Conservation (phyloP, 2,888 invertebrate genomes). For the Melanophora roralis region DNA sequence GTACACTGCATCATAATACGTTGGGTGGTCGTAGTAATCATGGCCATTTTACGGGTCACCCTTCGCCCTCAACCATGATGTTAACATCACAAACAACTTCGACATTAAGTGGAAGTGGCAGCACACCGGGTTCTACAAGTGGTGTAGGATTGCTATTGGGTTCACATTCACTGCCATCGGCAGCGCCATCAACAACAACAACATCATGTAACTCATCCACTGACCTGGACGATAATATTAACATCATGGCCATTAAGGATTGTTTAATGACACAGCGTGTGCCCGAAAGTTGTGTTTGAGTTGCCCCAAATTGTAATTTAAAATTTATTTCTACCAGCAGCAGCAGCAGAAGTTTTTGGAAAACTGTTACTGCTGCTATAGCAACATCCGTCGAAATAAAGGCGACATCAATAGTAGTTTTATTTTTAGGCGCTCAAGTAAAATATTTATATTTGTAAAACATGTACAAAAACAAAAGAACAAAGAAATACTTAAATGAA, state of each 20-base stretch:
- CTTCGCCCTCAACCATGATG: conserved; percentile 65
- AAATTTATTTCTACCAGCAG: conserved; percentile 37
- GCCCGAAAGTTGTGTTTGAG: conserved; percentile 92
- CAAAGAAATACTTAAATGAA: background rate
- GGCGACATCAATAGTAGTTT: background rate
- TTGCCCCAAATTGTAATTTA: conserved; percentile 49
- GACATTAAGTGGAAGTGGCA: conserved; percentile 65
- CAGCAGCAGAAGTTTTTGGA: conserved; percentile 28
- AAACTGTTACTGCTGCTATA: background rate
- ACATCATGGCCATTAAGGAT: conserved; percentile 92
- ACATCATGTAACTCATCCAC: conserved; percentile 74
- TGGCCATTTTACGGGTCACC: conserved; percentile 55
- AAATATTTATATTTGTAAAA: conserved; percentile 36
- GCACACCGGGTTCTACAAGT: conserved; percentile 66
- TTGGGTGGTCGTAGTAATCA: conserved; percentile 61
- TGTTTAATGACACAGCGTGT: conserved; percentile 90
- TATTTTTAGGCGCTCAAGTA: conserved; percentile 43
- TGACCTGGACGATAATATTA: conserved; percentile 80
- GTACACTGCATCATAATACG: conserved; percentile 67
- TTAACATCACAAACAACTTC: conserved; percentile 66
- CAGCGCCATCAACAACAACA: conserved; percentile 70
- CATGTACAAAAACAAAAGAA: conserved; percentile 11
- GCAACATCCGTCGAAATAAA: background rate
- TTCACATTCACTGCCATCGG: conserved; percentile 61
- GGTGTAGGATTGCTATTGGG: conserved; percentile 70